phyloP scores from a whole-genome alignment of 2,113 vertebrate genomes.

The Rhadina sibilatrix region DNA sequence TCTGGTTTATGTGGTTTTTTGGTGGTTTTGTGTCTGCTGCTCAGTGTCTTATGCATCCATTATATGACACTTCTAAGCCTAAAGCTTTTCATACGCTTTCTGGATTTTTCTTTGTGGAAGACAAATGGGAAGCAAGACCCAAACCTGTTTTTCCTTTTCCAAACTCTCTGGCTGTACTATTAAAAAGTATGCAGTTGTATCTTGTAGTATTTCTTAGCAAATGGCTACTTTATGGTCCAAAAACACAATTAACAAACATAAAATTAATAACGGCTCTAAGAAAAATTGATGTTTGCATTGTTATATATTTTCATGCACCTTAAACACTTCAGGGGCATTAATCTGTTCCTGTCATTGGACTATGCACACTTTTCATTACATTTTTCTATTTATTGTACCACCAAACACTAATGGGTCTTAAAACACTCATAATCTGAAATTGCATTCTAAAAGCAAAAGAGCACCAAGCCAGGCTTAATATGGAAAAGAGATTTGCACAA shows the following conservation, averaged over 20 bases:
- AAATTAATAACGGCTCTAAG: not conserved
- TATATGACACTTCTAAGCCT: not conserved
- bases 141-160: not conserved
- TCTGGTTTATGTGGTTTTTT: slow-evolving; percentile 46
- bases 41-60: not conserved
- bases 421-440: not conserved
- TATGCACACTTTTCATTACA: not conserved
- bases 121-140: not conserved
- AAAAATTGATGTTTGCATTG: not conserved
- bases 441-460: not conserved
- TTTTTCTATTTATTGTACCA: not conserved
- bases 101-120: not conserved
- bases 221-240: not conserved
- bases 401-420: not conserved
- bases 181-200: not conserved
- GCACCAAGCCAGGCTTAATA: not conserved
- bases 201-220: not conserved
- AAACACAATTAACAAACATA: not conserved
- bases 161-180: not conserved
- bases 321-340: not conserved
- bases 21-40: slow-evolving; percentile 56
- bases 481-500: not conserved
- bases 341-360: not conserved
- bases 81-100: not conserved
- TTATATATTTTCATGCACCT: not conserved